Evolutionary conservation across 2,797 vertebrate species (phyloP), one percentile per base, ranked within the genome.

Genomic region (Acipenser transmontanus): DNA sequence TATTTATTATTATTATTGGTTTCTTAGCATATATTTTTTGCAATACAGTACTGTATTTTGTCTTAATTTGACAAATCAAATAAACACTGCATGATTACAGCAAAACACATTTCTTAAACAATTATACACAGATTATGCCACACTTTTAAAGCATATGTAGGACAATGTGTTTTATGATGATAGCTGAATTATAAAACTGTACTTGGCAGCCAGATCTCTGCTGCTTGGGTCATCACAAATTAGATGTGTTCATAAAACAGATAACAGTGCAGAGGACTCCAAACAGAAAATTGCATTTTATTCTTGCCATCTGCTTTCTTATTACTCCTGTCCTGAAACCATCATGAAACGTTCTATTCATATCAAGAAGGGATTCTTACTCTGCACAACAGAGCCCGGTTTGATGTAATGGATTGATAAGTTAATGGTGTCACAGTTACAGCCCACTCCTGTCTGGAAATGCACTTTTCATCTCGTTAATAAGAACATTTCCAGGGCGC

Each of bases 401-500:
- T 90, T 88, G 20, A 87, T 87, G 87, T 86, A 90, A 89, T 88
- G 85, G 84, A 79, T 74, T 74, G 62, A 84, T 84, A 88, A 90
- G 88, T 87, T 91, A 88, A 85, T 79, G 86, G 76, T 85, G 85
- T 84, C 81, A 80, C 84, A 87, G 86, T 86, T 88, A 85, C 80
- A 73, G 76, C 80, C 82, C 82, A 80, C 78, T 88, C 84, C 85
- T 76, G 82, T 81, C 81, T 81, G 80, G 80, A 63, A 82, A 80
- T 86, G 86, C 83, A 85, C 83, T 78, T 81, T 78, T 80, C 82
- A 82, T 82, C 81, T 84, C 80, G 78, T 77, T 84, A 87, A 88
- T 85, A 91, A 87, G 84, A 82, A 87, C 82, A 92, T 94, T 93
- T 92, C 89, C 91, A 93, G 89, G 91, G 91, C 85, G 82, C 80